Evolutionary conservation across 2,888 invertebrate species (phyloP), one percentile per base, ranked within the genome.

Genomic region (Scaptomyza cyrtandrae): DNA sequence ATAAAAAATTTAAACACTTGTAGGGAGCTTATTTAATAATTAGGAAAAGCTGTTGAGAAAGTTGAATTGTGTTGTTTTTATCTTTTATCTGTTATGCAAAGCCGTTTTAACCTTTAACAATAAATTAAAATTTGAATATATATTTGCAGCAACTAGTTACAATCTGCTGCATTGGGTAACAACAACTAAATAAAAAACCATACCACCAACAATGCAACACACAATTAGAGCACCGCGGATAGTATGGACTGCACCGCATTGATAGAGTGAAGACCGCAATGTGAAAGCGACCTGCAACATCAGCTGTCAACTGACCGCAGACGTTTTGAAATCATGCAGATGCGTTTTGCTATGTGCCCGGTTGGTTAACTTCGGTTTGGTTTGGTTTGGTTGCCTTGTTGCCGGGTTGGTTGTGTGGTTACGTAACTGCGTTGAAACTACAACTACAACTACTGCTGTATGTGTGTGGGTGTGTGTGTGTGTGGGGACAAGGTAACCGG

Each of bases 301-400:
- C 60, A 69, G 61, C 52, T 61, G 61, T 37, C 52, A 66, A 60
- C 55, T 54, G 55, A 70, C 71, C 71, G 55, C 71, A 71, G 58
- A 29, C 71, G 64, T 56, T 71, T 71, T 71, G 48, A 16, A 64
- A 60, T 65, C 55, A 65, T 59, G 59, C 67, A 57, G 67, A 71
- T 67, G 66, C 71, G 31, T 50, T 67, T 71, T 53, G 71, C 59
- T 31, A 6, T 75, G 71, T 39, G 74, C 71, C 37, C 50, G n/a
- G 66, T 19, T 75, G 19, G 9, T 46, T 39, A 3, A 9, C 6
- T 31, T 31, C 9, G 6, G 33, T 33, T 39, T 29, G n/a, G n/a
- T n/a, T 37, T 37, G n/a, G 37, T 37, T 39, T 35, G 70, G 57
- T 35, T 71, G 43, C 29, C 9, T 37, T n/a, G 27, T 62, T 48